Percentiles rank a stretch among this genome's conserved stretches.
Evolutionary conservation across 2,113 vertebrate species (phyloP).

Genomic region (Pseudorectes ferrugineus): DNA sequence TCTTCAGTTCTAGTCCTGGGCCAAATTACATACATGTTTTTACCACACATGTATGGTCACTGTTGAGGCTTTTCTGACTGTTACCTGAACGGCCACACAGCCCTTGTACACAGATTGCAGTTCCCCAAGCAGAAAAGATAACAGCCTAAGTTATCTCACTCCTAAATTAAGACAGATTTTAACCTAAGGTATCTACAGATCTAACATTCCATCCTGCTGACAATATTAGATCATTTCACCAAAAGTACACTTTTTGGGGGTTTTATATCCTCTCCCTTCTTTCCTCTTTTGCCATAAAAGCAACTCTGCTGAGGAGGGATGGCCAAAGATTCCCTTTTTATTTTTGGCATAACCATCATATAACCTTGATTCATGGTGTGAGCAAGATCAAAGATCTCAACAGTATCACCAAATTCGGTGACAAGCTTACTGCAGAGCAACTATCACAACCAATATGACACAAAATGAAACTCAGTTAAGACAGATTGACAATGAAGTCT

Average conservation of each 20-base stretch:
- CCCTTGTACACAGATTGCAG: not conserved
- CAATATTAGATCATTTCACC: not conserved
- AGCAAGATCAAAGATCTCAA: constrained; percentile 44
- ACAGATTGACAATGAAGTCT: not conserved
- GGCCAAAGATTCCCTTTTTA: not conserved
- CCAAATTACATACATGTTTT: not conserved
- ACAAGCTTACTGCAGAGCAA: constrained; percentile 26
- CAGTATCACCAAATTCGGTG: constrained; percentile 37
- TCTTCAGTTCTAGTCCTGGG: not conserved
- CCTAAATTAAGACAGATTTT: constrained; percentile 19
- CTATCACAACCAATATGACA: not conserved
- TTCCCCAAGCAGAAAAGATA: not conserved
- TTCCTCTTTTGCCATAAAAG: not conserved
- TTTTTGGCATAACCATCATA: constrained; percentile 33
- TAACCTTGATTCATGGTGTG: constrained; percentile 53
- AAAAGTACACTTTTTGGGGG: not conserved
- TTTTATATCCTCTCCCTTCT: not conserved
- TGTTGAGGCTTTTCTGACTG: constrained; percentile 34
- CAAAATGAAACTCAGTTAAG: not conserved
- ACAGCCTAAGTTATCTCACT: not conserved
- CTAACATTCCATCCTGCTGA: not conserved
- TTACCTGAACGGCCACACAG: not conserved
- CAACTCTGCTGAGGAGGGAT: not conserved
- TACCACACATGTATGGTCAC: not conserved
- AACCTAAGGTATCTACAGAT: not conserved